A percentile compares a stretch with the other conserved stretches of the same genome.
Conservation (phyloP, 2,888 invertebrate genomes). For the Meiosimyza platycephala region DNA sequence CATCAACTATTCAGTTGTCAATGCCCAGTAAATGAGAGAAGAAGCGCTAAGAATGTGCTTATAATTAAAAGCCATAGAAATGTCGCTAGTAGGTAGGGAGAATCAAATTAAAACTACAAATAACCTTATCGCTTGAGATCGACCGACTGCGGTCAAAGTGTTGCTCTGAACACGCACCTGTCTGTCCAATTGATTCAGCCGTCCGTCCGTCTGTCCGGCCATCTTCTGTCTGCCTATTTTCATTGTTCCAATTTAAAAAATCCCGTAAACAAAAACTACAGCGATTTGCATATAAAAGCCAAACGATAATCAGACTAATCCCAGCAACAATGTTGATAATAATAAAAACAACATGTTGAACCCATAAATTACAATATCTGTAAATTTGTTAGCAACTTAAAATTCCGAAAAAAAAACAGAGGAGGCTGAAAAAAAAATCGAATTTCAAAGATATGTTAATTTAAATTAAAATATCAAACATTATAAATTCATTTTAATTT, state of each 20-base stretch:
- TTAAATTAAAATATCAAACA: slow-evolving; percentile 20
- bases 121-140: too few relatives aligned
- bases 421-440: background rate
- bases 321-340: slow-evolving; percentile 11
- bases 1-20: too few relatives aligned
- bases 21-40: too few relatives aligned
- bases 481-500: slow-evolving; percentile 1
- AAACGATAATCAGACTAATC: slow-evolving; percentile 16
- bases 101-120: too few relatives aligned
- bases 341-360: slow-evolving; percentile 35
- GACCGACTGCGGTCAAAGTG: too few relatives aligned
- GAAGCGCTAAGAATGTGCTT: background rate
- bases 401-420: background rate
- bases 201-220: too few relatives aligned
- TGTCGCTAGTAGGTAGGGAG: too few relatives aligned
- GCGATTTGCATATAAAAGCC: slow-evolving; percentile 18
- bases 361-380: slow-evolving; percentile 47
- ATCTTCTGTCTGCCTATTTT: too few relatives aligned
- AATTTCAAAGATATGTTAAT: slow-evolving; percentile 19
- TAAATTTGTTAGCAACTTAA: slow-evolving; percentile 43
- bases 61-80: background rate
- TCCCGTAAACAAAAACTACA: background rate
- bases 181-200: too few relatives aligned
- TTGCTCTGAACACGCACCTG: too few relatives aligned
- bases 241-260: too few relatives aligned